Evolutionary conservation across 2,113 vertebrate species (phyloP), one percentile per base, ranked within the genome.

Genomic region (Pagrus major): DNA sequence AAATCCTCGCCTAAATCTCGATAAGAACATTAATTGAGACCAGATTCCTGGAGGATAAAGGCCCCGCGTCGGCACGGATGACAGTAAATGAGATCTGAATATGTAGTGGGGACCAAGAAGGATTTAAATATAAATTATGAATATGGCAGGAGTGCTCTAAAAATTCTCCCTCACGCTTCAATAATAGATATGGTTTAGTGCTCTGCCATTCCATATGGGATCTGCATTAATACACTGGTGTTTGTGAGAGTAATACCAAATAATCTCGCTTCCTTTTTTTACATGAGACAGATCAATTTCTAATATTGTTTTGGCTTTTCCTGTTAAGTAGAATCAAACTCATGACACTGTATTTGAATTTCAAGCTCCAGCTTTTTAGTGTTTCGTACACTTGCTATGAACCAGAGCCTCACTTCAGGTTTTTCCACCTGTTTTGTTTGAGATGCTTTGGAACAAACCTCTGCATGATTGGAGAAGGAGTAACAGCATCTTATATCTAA

Each of bases 171-270:
- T 94, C 92, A 91, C 76, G 84, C 94, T 97, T 99, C 93, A 97
- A 97, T 98, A 97, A 98, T 98, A 95, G 94, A 98, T 97, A 94
- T 75, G 88, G 88, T 95, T 96, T 95, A 95, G 95, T 93, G 94
- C 96, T 94, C 89, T 87, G 91, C 91, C 87, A 92, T 94, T 94
- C 95, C 92, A 89, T 93, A 94, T 91, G 93, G 94, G 81, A 94
- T 65, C 75, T 63, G 21, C 29, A 91, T 86, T 93, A 93, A 94
- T 87, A 88, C 92, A 75, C 81, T 88, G 83, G 91, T 93, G 94
- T 95, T 95, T 95, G 92, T 66, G 93, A 92, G 90, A 91, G 93
- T 93, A 94, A 96, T 86, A 95, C 93, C 90, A n/a, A n/a, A n/a
- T n/a, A n/a, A n/a, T 95, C 85, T 89, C 88, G 93, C 84, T 94